Evolutionary conservation across 2,797 vertebrate genomes (phyloP).

Genomic region (Crypturellus tataupa): DNA sequence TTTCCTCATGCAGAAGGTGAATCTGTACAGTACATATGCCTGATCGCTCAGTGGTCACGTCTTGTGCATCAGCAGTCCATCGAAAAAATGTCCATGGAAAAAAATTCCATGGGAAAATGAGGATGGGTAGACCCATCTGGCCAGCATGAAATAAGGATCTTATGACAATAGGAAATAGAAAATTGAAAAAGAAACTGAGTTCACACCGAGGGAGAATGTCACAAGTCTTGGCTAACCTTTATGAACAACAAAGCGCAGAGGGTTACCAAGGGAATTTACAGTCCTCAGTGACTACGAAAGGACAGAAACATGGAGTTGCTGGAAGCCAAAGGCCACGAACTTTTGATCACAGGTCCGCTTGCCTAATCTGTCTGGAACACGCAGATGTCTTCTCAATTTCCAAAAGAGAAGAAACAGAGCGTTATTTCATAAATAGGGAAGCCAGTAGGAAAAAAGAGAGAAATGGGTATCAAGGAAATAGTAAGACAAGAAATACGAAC

Average conservation of each 20-base stretch:
- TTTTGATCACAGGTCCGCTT: neutral
- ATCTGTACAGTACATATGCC: neutral
- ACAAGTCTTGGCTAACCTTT: neutral
- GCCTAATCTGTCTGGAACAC: neutral
- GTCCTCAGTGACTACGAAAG: neutral
- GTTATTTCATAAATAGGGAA: neutral
- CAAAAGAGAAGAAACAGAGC: neutral
- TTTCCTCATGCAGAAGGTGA: neutral
- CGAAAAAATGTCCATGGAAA: neutral
- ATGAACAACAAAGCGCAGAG: neutral
- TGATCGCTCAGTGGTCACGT: rapidly evolving
- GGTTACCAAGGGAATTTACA: neutral
- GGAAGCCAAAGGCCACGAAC: neutral
- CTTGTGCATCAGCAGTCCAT: neutral
- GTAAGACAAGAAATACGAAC: neutral
- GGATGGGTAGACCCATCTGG: neutral
- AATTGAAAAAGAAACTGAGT: neutral
- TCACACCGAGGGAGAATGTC: neutral
- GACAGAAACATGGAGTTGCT: neutral
- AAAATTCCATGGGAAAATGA: neutral
- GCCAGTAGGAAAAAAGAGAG: neutral
- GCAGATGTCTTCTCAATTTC: neutral
- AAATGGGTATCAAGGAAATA: neutral
- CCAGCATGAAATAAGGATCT: neutral
- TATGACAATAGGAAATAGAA: neutral